Evolutionary conservation across 2,888 invertebrate species (phyloP).

Genomic region (Ashinkailepas kermadecensis): DNA sequence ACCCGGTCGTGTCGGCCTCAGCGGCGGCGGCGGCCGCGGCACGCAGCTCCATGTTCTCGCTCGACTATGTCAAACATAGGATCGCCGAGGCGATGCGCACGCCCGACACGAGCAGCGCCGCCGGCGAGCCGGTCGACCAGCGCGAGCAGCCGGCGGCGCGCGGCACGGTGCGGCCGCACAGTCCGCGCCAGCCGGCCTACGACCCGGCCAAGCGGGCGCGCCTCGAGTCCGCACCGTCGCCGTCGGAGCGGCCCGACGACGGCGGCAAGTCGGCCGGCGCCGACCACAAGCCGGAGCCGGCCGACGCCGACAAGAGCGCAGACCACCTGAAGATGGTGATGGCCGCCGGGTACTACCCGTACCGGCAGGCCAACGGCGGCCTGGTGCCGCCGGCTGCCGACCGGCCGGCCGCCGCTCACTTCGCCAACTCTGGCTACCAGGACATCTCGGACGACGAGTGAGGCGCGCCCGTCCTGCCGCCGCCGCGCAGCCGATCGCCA

Average conservation of each 20-base stretch:
- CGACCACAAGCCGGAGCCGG: background rate
- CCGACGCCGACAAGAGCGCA: background rate
- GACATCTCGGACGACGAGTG: slow-evolving; percentile 22
- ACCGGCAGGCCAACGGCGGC: background rate
- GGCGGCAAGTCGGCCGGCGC: background rate
- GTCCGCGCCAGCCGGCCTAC: background rate
- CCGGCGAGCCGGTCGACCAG: background rate
- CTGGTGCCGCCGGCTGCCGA: background rate
- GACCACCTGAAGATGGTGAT: background rate
- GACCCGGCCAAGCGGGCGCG: background rate
- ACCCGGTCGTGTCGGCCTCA: background rate
- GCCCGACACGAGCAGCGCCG: slow-evolving; percentile 24
- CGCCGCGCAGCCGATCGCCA: no score
- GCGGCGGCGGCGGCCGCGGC: background rate
- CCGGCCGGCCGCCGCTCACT: background rate
- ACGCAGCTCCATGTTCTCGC: slow-evolving; percentile 7
- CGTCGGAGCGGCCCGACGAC: background rate
- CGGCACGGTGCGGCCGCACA: slow-evolving; percentile 17
- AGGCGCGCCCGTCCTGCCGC: background rate
- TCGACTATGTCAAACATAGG: slow-evolving; percentile 31
- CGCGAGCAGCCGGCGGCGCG: background rate
- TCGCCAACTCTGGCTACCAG: slow-evolving; percentile 8
- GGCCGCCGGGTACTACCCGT: slow-evolving; percentile 4
- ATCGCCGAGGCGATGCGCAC: slow-evolving; percentile 33
- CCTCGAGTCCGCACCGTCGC: background rate